Conservation (phyloP, 2,888 invertebrate genomes). For the Carterocephalus palaemon region DNA sequence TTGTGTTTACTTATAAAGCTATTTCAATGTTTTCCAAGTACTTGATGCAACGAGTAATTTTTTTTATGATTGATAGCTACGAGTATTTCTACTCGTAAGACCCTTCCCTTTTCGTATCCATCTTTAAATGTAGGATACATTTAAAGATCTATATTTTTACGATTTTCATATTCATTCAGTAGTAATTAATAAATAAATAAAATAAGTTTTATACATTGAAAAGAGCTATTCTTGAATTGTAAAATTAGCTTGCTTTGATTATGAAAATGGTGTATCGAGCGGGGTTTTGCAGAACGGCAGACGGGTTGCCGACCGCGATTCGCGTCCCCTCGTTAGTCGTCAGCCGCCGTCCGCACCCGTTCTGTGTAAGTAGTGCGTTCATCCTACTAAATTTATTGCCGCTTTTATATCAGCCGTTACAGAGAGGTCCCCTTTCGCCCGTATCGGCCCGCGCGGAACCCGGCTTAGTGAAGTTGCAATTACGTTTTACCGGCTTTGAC, state of each 20-base stretch:
- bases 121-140: too few species aligned
- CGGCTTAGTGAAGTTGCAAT: slow-evolving; percentile 77
- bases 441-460: slow-evolving; percentile 73
- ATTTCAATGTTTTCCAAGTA: too few species aligned
- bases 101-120: too few species aligned
- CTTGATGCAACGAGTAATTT: too few species aligned
- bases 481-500: slow-evolving; percentile 77
- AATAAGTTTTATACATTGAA: too few species aligned
- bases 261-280: slow-evolving; percentile 29
- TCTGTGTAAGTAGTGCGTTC: slow-evolving; percentile 77
- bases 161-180: too few species aligned
- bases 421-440: slow-evolving; percentile 74
- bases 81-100: too few species aligned
- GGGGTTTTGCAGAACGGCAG: slow-evolving; percentile 39
- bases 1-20: slow-evolving; percentile 33
- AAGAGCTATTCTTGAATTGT: not conserved
- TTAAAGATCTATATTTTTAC: too few species aligned
- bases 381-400: slow-evolving; percentile 79
- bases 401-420: slow-evolving; percentile 78
- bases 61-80: too few species aligned
- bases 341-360: slow-evolving; percentile 62
- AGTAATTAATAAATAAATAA: too few species aligned
- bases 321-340: slow-evolving; percentile 64
- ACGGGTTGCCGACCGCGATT: slow-evolving; percentile 53
- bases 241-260: slow-evolving; percentile 21